These are phyloP conservation scores for Trypoxylon attenuatum DNA, from an alignment of 2,888 invertebrate species.

Conservation along the genomic window DNA sequence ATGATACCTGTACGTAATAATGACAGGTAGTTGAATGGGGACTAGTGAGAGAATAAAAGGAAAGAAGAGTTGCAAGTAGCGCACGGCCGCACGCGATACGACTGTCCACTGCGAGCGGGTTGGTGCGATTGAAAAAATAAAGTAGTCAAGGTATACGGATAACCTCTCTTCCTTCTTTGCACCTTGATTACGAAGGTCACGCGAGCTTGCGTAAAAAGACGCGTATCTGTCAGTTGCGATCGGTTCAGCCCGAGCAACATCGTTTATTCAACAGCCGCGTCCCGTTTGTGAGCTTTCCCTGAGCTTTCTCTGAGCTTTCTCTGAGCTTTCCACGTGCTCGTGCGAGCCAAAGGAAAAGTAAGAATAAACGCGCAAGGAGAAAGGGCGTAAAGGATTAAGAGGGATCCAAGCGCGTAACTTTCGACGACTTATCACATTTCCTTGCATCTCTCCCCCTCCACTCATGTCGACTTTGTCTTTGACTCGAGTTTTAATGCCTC, in stretches of 20 bases:
- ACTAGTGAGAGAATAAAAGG: too few species aligned
- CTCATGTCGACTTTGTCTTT: not conserved
- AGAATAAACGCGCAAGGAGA: not conserved
- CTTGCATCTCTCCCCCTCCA: not conserved
- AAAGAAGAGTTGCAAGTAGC: too few species aligned
- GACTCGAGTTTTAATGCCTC: not conserved
- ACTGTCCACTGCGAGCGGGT: not conserved
- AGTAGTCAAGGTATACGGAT: not conserved
- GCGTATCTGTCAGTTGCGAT: slow-evolving; percentile 22
- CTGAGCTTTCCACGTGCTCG: too few species aligned
- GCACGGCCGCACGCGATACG: not conserved
- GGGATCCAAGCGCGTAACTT: not conserved
- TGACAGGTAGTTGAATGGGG: too few species aligned
- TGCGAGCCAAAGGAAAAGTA: slow-evolving; percentile 2
- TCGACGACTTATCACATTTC: not conserved
- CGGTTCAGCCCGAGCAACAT: slow-evolving; percentile 12
- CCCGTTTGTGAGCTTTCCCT: slow-evolving; percentile 13
- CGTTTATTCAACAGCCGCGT: slow-evolving; percentile 39
- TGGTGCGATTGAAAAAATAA: not conserved
- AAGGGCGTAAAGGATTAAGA: not conserved
- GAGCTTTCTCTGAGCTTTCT: slow-evolving; percentile 2
- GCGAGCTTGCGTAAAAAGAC: slow-evolving; percentile 38
- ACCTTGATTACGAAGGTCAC: slow-evolving; percentile 31
- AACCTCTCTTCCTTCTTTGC: slow-evolving; percentile 12
- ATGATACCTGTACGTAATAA: too few species aligned